Evolutionary conservation across 2,797 vertebrate genomes (phyloP), one percentile per base, ranked within the genome.

Genomic region (Gephyroberyx darwinii): DNA sequence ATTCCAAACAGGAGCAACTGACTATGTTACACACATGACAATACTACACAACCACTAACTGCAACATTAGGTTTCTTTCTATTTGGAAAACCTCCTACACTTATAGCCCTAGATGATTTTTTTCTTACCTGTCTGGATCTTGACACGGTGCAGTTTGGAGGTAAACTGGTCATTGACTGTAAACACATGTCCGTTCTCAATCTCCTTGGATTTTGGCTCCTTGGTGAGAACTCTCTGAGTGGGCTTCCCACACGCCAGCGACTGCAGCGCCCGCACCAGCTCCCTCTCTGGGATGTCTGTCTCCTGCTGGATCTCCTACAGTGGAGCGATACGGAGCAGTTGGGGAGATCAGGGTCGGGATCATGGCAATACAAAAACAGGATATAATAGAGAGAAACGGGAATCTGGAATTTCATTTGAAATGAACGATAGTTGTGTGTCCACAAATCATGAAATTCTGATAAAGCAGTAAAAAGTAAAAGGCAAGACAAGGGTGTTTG

Each of bases 141-240:
- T 95, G 81, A 99, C 98, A 92, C 98, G 95, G 93, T 99, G 98
- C 86, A 99, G 94, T 92, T 99, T 99, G 82, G 98, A 99, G 60
- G 97, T 99, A 93, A 99, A 99, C 92, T 99, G 98, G 88, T 99
- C 98, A 47, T 99, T 99, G 81, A 99, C 98, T 84, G 97, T 99
- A 93, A 99, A 99, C 92, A 97, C 95, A 47, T 99, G 98, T 80
- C 98, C 97, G 58, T 95, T 98, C 89, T 99, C 98, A 71, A 99
- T 99, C 91, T 99, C 98, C 95, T 99, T 99, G 71, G 97, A 99
- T 85, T 99, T 99, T 71, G 98, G 98, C 70, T 99, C 98, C 91
- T 99, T 99, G 41, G 97, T 99, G 54, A 99, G 98, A 78, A 99
- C 98, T 80, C 98, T 95, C 74, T 99, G 98, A 2, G 98, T 99